Evolutionary conservation across 1,140 invertebrate species (phyloP).

Genomic region (Drosophila kurseongensis): DNA sequence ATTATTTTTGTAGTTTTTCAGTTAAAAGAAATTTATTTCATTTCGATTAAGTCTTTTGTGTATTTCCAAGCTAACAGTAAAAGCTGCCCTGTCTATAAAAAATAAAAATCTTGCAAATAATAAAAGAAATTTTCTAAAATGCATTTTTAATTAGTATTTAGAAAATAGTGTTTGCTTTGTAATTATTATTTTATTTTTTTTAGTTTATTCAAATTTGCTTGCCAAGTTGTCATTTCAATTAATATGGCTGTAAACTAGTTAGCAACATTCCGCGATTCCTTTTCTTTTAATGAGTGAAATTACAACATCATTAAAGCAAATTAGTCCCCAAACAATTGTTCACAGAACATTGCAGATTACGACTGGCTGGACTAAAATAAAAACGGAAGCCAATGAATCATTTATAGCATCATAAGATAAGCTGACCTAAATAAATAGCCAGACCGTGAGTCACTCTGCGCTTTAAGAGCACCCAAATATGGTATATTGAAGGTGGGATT

Average conservation of each 20-base stretch:
- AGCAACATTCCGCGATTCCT: neutral
- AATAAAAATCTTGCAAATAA: no score
- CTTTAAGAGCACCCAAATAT: constrained; percentile 17
- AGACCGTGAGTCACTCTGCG: constrained; percentile 23
- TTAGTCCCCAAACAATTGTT: constrained; percentile 8
- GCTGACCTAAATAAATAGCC: constrained; percentile 21
- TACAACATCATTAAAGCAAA: neutral
- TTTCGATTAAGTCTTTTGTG: no score
- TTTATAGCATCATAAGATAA: constrained; percentile 37
- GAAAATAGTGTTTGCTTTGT: neutral
- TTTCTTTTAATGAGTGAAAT: neutral
- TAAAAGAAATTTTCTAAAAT: no score
- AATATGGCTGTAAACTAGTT: no score
- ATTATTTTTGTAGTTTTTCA: no score
- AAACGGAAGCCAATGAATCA: constrained; percentile 28
- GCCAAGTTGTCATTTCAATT: neutral
- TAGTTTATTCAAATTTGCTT: neutral
- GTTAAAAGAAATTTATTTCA: no score
- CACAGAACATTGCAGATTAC: constrained; percentile 16
- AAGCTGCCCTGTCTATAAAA: no score
- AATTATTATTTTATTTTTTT: neutral
- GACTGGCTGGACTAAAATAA: constrained; percentile 5
- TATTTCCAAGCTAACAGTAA: no score
- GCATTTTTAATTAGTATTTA: no score
- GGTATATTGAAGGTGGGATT: constrained; percentile 21